A percentile compares a stretch with the other conserved stretches of the same genome.
phyloP scores from a whole-genome alignment of 2,888 invertebrate genomes.

The Agrilus biguttatus region DNA sequence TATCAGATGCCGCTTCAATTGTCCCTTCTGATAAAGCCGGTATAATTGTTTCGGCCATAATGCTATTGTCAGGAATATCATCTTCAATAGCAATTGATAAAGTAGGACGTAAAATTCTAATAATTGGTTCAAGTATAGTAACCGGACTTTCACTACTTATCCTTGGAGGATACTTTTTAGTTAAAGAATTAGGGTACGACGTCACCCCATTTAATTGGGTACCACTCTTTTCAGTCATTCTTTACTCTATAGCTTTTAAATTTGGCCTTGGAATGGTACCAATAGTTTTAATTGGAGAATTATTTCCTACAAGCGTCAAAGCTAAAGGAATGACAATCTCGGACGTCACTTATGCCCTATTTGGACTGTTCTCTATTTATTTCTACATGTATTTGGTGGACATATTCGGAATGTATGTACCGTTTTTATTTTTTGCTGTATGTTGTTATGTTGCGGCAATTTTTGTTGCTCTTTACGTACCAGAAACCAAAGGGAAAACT shows the following conservation, averaged over 20 bases:
- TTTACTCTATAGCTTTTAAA: conserved; percentile 7
- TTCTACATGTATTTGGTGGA: conserved; percentile 14
- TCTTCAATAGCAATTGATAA: conserved; percentile 23
- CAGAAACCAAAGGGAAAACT: conserved; percentile 20
- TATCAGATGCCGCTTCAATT: conserved; percentile 22
- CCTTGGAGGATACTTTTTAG: conserved; percentile 22
- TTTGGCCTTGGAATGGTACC: conserved; percentile 9
- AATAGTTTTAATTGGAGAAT: conserved; percentile 7
- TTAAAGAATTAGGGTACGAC: conserved; percentile 14
- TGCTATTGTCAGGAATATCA: conserved; percentile 21
- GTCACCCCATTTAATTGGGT: conserved; percentile 1
- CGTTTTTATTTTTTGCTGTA: conserved; percentile 15
- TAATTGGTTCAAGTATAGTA: conserved; percentile 21
- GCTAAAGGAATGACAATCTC: conserved; percentile 16
- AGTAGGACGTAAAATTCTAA: conserved; percentile 23
- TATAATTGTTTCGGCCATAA: conserved; percentile 24
- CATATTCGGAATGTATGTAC: conserved; percentile 13
- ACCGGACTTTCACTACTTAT: conserved; percentile 21
- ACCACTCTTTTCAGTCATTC: conserved; percentile 7
- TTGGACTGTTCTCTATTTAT: conserved; percentile 14
- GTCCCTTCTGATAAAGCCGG: conserved; percentile 20
- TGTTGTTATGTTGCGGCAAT: conserved; percentile 13
- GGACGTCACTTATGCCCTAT: conserved; percentile 14
- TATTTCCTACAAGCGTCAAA: conserved; percentile 8
- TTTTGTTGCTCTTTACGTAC: conserved; percentile 13